Evolutionary conservation across 2,888 invertebrate species (phyloP).

Genomic region (Drosophila antonietae): DNA sequence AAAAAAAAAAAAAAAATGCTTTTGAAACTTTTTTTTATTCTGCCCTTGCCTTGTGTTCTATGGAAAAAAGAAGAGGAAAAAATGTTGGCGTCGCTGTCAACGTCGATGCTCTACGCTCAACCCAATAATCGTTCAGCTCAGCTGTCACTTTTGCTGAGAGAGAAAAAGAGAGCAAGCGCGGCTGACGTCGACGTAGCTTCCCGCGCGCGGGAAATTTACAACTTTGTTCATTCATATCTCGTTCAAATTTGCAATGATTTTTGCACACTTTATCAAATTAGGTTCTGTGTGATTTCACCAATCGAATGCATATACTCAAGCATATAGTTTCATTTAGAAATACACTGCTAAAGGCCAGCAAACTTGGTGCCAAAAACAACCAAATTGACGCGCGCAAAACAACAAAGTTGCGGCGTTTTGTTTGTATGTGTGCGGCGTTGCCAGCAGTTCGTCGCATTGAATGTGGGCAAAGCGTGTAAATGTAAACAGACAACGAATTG

Average conservation of each 20-base stretch:
- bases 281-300: conserved; percentile 69
- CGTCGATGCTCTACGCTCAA: conserved; percentile 25
- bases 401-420: conserved; percentile 70
- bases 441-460: conserved; percentile 38
- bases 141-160: conserved; percentile 56
- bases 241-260: conserved; percentile 64
- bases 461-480: conserved; percentile 21
- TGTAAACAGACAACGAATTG: conserved; percentile 42
- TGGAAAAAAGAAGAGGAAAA: conserved; percentile 31
- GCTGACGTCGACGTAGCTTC: conserved; percentile 67
- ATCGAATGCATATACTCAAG: conserved; percentile 37
- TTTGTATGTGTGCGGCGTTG: conserved; percentile 70
- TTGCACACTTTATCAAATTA: conserved; percentile 62
- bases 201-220: conserved; percentile 83
- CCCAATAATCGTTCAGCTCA: conserved; percentile 67
- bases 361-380: conserved; percentile 76
- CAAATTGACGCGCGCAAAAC: conserved; percentile 67
- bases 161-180: conserved; percentile 9
- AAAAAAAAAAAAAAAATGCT: conserved; percentile 10
- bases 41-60: conserved; percentile 39
- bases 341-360: conserved; percentile 25
- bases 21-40: conserved; percentile 14
- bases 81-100: conserved; percentile 36
- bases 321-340: conserved; percentile 68
- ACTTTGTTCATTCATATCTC: conserved; percentile 69